Base-by-base conservation (phyloP, 2,888 invertebrate species). In the Nematopogon swammerdamellus region DNA sequence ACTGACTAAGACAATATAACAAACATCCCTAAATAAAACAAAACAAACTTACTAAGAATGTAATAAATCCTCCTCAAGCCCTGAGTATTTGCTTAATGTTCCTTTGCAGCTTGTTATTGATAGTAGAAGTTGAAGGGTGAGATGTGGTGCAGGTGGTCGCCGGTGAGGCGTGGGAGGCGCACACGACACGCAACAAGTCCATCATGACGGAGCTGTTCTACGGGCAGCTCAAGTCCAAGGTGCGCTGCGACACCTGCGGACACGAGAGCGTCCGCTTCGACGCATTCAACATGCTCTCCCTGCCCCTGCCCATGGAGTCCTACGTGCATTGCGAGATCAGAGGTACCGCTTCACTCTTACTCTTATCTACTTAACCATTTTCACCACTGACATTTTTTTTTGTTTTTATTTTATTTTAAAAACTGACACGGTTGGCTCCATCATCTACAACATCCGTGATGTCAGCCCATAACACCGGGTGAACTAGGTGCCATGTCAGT, bases 261-360 rank as follows among this genome's bases (percentile, higher is more conserved):
- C 85, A 87, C 55, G 89, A 91, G 60, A 92, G 92, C 48, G 92
- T 93, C 51, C 84, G 92, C 44, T 96, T 95, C 72, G 96, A 96
- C 75, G 91, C 95, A 2, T 96, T 95, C 80, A 94, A 92, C 68
- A 88, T 92, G 72, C 84, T 96, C 46, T 89, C 92, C 56, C 77
- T 96, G 60, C 95, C 95, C 51, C 80, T 96, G 59, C 95, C 95
- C 18, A 91, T 95, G 83, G 95, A 96, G 71, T 89, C 89, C 65
- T 90, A 85, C 61, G 84, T 89, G 47, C 84, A 91, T 54, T 82
- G 89, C 58, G 91, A 92, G 65, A 82, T 91, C 49, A 80, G 87
- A 59, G 91, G 90, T 89, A 25, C 25, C n/a, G n/a, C n/a, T n/a
- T n/a, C n/a, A n/a, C n/a, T n/a, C n/a, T n/a, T 45, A 19, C 48